These are phyloP conservation scores for Pholis gunnellus DNA, from an alignment of 2,113 vertebrate genomes.

Conservation along the genomic window DNA sequence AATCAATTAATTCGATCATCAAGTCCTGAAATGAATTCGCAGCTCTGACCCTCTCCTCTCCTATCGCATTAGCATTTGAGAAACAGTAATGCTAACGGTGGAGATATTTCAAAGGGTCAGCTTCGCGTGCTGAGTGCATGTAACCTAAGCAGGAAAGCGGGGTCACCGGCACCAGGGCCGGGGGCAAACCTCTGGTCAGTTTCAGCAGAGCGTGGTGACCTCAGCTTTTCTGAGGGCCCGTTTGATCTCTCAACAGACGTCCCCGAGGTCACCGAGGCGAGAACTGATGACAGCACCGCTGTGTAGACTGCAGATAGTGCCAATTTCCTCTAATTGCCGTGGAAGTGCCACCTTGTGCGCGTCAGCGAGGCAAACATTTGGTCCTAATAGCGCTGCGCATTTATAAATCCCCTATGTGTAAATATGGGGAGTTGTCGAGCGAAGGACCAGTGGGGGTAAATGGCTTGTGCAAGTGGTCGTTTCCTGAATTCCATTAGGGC, in stretches of 20 bases:
- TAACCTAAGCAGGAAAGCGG: conserved; percentile 62
- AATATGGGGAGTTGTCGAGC: conserved; percentile 53
- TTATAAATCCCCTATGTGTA: conserved; percentile 50
- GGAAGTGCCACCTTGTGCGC: conserved; percentile 70
- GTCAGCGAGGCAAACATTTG: conserved; percentile 67
- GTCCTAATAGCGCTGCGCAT: conserved; percentile 54
- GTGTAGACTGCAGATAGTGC: conserved; percentile 62
- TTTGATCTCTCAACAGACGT: conserved; percentile 78
- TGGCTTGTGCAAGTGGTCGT: conserved; percentile 66
- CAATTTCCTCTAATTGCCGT: conserved; percentile 74
- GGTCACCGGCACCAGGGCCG: conserved; percentile 50
- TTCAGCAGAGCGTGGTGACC: conserved; percentile 69
- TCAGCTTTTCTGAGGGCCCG: conserved; percentile 58
- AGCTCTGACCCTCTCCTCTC: conserved; percentile 17
- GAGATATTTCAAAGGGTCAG: conserved; percentile 46
- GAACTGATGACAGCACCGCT: conserved; percentile 76
- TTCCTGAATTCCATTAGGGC: conserved; percentile 70
- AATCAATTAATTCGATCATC: neutral
- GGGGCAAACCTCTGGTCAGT: conserved; percentile 71
- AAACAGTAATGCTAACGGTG: conserved; percentile 17
- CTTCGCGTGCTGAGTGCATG: conserved; percentile 23
- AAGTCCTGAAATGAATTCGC: conserved; percentile 34
- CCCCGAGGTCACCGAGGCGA: conserved; percentile 66
- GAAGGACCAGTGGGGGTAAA: conserved; percentile 58
- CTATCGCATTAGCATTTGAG: conserved; percentile 24